A percentile compares a stretch with the other conserved stretches of the same genome.
Conservation (phyloP, 2,888 invertebrate genomes). For the Galeopsomyia nigrocyanea region DNA sequence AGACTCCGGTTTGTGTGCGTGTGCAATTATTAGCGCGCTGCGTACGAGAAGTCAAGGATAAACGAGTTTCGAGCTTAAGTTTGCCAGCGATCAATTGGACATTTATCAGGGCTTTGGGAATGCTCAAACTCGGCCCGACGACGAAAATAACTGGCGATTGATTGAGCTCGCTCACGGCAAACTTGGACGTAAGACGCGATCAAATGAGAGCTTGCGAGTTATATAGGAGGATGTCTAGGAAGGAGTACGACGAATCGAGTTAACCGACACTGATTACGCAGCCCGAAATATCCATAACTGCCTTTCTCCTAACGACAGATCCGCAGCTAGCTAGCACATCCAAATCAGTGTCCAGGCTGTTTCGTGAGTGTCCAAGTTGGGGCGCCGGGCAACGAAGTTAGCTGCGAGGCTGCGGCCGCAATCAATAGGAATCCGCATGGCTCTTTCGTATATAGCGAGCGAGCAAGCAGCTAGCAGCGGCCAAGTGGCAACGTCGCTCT, state of each 20-base stretch:
- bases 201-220: neutral
- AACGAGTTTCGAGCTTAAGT: neutral
- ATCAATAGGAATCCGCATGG: slow-evolving; percentile 65
- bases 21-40: neutral
- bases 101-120: neutral
- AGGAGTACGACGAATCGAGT: slow-evolving; percentile 20
- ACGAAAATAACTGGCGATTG: neutral
- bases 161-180: slow-evolving; percentile 6
- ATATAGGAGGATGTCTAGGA: no score
- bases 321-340: slow-evolving; percentile 28
- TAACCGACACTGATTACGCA: slow-evolving; percentile 43
- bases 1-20: neutral
- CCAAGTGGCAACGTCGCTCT: slow-evolving; percentile 52
- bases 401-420: slow-evolving; percentile 57
- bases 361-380: slow-evolving; percentile 55
- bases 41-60: neutral
- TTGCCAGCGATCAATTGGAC: neutral
- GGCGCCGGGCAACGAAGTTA: slow-evolving; percentile 64
- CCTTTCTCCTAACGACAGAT: slow-evolving; percentile 40
- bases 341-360: slow-evolving; percentile 35
- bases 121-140: neutral
- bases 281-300: slow-evolving; percentile 42
- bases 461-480: slow-evolving; percentile 47
- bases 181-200: slow-evolving; percentile 22
- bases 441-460: neutral